Percentiles rank a stretch among this genome's conserved stretches.
Conservation (phyloP, 1,140 invertebrate species). For the Drosophila tropicalis region DNA sequence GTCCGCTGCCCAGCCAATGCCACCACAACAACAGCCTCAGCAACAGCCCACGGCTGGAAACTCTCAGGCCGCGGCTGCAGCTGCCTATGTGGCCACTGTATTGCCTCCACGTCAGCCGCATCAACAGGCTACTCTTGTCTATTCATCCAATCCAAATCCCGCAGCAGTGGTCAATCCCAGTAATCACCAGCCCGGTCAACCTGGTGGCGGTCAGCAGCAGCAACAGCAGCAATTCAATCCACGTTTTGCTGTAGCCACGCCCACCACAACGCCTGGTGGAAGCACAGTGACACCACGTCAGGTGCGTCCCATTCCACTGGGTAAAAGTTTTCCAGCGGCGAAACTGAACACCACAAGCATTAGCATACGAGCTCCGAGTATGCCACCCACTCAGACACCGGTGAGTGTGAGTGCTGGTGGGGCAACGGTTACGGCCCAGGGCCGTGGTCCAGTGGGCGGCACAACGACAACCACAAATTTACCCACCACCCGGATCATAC, state of each 20-base stretch:
- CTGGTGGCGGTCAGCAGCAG: slow-evolving; percentile 49
- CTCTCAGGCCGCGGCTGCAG: slow-evolving; percentile 48
- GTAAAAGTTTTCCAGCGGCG: slow-evolving; percentile 66
- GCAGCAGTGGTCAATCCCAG: slow-evolving; percentile 42
- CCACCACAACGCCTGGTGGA: slow-evolving; percentile 60
- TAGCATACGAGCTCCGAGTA: slow-evolving; percentile 76
- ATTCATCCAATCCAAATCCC: slow-evolving; percentile 65
- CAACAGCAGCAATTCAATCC: slow-evolving; percentile 78
- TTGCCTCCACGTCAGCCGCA: slow-evolving; percentile 66
- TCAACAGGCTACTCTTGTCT: slow-evolving; percentile 81
- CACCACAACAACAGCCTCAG: slow-evolving; percentile 39
- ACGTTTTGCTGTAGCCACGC: slow-evolving; percentile 78
- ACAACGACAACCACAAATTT: slow-evolving; percentile 65
- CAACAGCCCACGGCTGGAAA: slow-evolving; percentile 36
- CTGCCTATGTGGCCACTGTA: slow-evolving; percentile 78
- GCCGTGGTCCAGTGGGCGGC: slow-evolving; percentile 48
- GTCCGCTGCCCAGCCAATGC: slow-evolving; percentile 48
- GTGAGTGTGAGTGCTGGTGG: slow-evolving; percentile 54
- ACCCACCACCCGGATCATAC: slow-evolving; percentile 78
- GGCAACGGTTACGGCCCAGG: slow-evolving; percentile 53
- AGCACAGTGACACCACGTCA: slow-evolving; percentile 68
- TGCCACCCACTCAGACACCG: slow-evolving; percentile 65
- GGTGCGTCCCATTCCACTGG: slow-evolving; percentile 74
- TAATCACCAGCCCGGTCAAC: slow-evolving; percentile 10
- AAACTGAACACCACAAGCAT: slow-evolving; percentile 81